Conservation (phyloP, 2,113 vertebrate genomes). For the Melanocharis versteri region DNA sequence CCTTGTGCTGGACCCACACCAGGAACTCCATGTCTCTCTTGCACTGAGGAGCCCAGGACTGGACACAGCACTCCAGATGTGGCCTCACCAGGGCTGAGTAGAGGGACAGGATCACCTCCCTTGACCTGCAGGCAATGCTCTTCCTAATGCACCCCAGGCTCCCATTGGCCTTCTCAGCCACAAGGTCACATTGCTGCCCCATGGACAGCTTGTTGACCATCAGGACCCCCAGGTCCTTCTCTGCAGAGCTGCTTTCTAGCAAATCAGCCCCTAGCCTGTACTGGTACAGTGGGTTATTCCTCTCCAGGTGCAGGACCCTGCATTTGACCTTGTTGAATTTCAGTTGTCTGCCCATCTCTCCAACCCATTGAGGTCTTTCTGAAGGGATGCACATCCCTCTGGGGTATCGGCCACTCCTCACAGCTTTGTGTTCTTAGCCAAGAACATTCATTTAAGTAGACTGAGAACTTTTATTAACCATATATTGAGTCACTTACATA, state of each 20-base stretch:
- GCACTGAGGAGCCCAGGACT: not conserved
- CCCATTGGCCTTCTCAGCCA: fast-evolving
- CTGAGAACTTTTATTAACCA: not conserved
- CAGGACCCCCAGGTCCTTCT: not conserved
- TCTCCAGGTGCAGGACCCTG: not conserved
- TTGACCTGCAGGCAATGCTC: fast-evolving
- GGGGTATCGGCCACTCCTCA: not conserved
- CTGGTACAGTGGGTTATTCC: not conserved
- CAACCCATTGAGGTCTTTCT: not conserved
- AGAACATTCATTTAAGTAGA: not conserved
- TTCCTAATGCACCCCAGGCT: not conserved
- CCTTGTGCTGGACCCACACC: not conserved
- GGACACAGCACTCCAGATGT: not conserved
- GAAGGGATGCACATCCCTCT: not conserved
- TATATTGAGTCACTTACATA: not conserved
- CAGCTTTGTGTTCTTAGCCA: not conserved
- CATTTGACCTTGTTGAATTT: not conserved
- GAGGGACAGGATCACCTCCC: not conserved
- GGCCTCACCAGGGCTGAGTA: not conserved
- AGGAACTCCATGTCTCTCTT: not conserved
- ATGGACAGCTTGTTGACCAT: not conserved
- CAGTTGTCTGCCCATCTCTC: not conserved
- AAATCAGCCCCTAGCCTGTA: not conserved
- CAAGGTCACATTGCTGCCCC: not conserved
- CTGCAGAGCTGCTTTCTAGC: not conserved